Percentiles rank a stretch among this genome's conserved stretches.
Conservation (phyloP, 2,113 vertebrate species). For the Lepidothrix coronata region DNA sequence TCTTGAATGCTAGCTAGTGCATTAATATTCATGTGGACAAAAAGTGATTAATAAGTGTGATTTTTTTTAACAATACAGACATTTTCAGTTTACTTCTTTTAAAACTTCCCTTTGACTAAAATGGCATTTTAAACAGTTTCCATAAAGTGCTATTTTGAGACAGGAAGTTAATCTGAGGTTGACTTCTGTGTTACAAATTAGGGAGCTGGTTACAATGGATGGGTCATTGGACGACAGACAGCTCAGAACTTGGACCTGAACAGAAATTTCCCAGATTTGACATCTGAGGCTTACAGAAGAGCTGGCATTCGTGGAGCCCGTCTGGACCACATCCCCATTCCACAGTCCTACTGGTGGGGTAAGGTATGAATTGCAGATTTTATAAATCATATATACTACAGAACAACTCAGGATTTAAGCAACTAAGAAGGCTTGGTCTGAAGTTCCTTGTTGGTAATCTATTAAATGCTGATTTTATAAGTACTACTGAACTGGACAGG, state of each 20-base stretch:
- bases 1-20: background rate
- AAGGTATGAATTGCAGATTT: conserved; percentile 80
- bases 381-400: background rate
- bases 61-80: background rate
- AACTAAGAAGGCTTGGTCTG: background rate
- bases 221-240: conserved; percentile 88
- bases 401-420: background rate
- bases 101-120: background rate
- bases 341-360: conserved; percentile 91
- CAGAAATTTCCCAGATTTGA: conserved; percentile 96
- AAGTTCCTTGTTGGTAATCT: background rate
- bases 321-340: conserved; percentile 89
- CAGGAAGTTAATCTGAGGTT: background rate
- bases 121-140: background rate
- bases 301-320: conserved; percentile 77
- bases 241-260: conserved; percentile 94
- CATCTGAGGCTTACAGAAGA: conserved; percentile 85
- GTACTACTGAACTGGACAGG: background rate
- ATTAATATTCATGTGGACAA: background rate
- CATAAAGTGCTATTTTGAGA: background rate
- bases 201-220: conserved; percentile 91
- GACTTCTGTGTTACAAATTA: conserved; percentile 18
- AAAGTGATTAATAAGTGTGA: background rate
- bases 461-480: background rate
- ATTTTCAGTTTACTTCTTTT: background rate